Evolutionary conservation across 1,140 invertebrate species (phyloP), one percentile per base, ranked within the genome.

Genomic region (Phenacoccus solenopsis): DNA sequence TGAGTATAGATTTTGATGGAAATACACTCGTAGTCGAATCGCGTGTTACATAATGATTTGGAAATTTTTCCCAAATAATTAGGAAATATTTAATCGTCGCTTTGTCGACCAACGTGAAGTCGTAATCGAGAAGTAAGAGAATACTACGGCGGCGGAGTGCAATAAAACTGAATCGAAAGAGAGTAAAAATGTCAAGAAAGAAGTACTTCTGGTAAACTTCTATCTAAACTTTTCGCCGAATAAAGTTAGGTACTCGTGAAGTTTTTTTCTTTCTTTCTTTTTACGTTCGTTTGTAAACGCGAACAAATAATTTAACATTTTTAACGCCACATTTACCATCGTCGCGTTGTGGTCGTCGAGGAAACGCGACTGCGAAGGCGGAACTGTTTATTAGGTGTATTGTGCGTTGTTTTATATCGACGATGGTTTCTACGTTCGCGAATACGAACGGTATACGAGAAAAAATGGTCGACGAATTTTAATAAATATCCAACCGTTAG

Each of bases 261-360:
- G 38, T 49, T 49, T 49, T n/a, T 49, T 49, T 49, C 38, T 49
- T 49, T 49, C 38, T n/a, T 49, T 49, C 38, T 49, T 49, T 49
- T 49, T 49, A 16, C 38, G 12, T 49, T 49, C 38, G 13, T 49
- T 49, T 49, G 20, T n/a, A 49, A 49, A 49, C 38, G n/a, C n/a
- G 38, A 49, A 49, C 5, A 49, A 49, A 49, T 49, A 49, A 49
- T 49, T 49, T n/a, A 49, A 49, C 38, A 49, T 49, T 49, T 49
- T 49, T 49, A 49, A 49, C 38, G 38, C 38, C 38, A 49, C 38
- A 49, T 49, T 49, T 49, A 49, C 38, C 38, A 49, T 49, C 12
- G 5, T 49, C 20, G 13, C 20, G 38, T 49, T n/a, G 38, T n/a
- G 38, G 38, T 49, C 38, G 38, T 49, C 4, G 38, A 49, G 38